These are phyloP conservation scores for Onchidella celtica DNA, from an alignment of 2,888 invertebrate species.

Conservation along the genomic window DNA sequence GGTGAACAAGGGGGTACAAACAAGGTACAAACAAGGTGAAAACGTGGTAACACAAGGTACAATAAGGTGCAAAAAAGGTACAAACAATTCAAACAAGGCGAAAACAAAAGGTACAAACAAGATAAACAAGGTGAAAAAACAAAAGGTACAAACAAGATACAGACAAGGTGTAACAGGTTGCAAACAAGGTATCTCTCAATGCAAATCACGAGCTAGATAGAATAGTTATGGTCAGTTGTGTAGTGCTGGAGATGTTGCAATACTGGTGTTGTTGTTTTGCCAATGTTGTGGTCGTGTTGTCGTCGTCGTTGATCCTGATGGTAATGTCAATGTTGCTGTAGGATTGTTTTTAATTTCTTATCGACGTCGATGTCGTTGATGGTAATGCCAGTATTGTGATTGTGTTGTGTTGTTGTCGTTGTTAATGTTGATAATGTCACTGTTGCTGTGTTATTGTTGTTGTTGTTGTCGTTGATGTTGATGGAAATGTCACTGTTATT, in stretches of 20 bases:
- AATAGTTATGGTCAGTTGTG: background rate
- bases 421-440: background rate
- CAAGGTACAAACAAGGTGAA: background rate
- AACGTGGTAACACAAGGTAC: background rate
- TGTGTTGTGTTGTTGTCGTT: background rate
- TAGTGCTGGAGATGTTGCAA: background rate
- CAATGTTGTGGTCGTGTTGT: background rate
- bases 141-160: too few relatives aligned
- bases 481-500: background rate
- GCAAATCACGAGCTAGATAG: too few relatives aligned
- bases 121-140: too few relatives aligned
- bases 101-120: too few relatives aligned
- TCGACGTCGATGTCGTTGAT: background rate
- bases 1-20: background rate
- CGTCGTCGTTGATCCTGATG: background rate
- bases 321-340: background rate
- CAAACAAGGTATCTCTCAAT: too few relatives aligned
- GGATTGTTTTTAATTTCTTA: background rate
- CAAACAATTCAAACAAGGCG: too few relatives aligned
- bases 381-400: background rate
- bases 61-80: constrained; percentile 14
- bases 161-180: too few relatives aligned
- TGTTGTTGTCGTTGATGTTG: background rate
- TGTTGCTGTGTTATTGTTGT: background rate
- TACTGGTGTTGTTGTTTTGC: background rate